Evolutionary conservation across 2,797 vertebrate genomes (phyloP), one percentile per base, ranked within the genome.

Genomic region (Bufotes viridis): DNA sequence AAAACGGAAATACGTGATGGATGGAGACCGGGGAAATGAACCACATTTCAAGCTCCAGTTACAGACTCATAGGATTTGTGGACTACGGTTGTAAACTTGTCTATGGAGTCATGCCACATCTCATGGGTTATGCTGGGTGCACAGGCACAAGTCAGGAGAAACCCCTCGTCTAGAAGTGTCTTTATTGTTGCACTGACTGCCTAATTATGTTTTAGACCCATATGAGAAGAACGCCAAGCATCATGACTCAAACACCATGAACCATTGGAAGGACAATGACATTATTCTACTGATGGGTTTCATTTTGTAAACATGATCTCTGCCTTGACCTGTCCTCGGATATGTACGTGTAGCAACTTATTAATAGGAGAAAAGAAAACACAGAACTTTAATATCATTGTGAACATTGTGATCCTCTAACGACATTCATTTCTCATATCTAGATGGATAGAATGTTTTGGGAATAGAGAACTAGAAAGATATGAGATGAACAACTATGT

Each of bases 21-120:
- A 83, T 70, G 81, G 26, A 9, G 51, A 82, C 3, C 29, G 9
- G 51, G 55, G 61, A 76, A 82, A 75, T 65, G n/a, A 87, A 87
- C 11, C 15, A 15, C 69, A 49, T 7, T 82, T 72, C 69, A 26
- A 53, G 57, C 55, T 79, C 58, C n/a, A 53, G 69, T 55, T 75
- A 57, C 29, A 81, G 34, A 53, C 74, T 57, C 7, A 22, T 4
- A 65, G 65, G 65, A 83, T 70, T 70, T 20, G 65, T 69, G 51
- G 51, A 2, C 51, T 55, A 57, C 69, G 63, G 24, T 55, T 29
- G n/a, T 51, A 81, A 67, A 67, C 20, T n/a, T 51, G 80, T 69
- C 61, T 55, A n/a, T 55, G 14, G 42, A 55, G 65, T 82, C 51
- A 34, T 70, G 57, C 55, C 65, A 70, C 14, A 34, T 69, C 42